Evolutionary conservation across 1,140 invertebrate genomes (phyloP).

Genomic region (Homarus americanus): DNA sequence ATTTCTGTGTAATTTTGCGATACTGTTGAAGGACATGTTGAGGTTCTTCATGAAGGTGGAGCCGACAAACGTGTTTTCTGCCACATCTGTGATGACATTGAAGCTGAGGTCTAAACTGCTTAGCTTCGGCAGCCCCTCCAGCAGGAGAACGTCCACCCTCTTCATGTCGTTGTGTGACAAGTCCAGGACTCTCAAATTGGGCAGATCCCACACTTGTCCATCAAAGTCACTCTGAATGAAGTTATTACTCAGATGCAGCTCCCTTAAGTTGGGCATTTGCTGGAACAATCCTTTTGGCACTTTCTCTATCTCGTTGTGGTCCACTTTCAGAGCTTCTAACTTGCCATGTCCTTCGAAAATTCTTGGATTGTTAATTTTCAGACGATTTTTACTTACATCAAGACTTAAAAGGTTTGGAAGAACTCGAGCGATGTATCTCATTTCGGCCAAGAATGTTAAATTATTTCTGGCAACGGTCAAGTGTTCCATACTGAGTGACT

Average conservation of each 20-base stretch:
- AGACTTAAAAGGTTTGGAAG: constrained; percentile 87
- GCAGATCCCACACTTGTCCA: constrained; percentile 75
- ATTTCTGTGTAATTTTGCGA: constrained; percentile 76
- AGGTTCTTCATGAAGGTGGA: constrained; percentile 86
- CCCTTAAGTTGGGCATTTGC: constrained; percentile 88
- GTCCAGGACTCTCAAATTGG: constrained; percentile 83
- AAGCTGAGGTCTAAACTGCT: constrained; percentile 78
- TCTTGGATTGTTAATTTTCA: constrained; percentile 87
- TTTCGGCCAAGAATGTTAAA: constrained; percentile 83
- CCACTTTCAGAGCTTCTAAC: constrained; percentile 88
- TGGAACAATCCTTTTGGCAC: constrained; percentile 87
- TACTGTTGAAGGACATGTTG: constrained; percentile 87
- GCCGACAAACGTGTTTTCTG: constrained; percentile 85
- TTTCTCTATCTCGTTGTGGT: constrained; percentile 86
- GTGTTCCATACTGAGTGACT: constrained; percentile 84
- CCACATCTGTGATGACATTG: constrained; percentile 80
- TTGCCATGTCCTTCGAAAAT: constrained; percentile 87
- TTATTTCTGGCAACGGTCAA: constrained; percentile 87
- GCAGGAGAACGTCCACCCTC: constrained; percentile 84
- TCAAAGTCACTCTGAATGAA: constrained; percentile 80
- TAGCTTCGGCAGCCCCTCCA: constrained; percentile 87
- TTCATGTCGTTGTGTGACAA: constrained; percentile 87
- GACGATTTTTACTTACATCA: constrained; percentile 85
- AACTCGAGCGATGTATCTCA: constrained; percentile 83
- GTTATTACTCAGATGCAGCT: constrained; percentile 88